A percentile compares a stretch with the other conserved stretches of the same genome.
These are phyloP conservation scores for Pangasius larnaudii DNA, from an alignment of 2,797 vertebrate genomes.

Conservation along the genomic window DNA sequence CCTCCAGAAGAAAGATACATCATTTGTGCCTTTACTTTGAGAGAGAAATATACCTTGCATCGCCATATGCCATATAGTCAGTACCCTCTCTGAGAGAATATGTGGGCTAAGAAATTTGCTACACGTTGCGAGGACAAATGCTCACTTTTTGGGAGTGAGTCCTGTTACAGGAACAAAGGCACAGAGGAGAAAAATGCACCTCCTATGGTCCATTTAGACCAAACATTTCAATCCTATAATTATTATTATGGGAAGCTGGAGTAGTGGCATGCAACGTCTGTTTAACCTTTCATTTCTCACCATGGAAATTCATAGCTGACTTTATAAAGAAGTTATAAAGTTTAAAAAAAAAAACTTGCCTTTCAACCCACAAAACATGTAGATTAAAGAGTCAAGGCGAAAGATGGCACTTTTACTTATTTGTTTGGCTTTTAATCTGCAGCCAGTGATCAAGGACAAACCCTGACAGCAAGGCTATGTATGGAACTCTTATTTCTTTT, in stretches of 20 bases:
- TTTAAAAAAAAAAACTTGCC: background rate
- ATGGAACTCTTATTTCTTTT: background rate
- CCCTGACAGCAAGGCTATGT: background rate
- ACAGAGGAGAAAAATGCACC: constrained; percentile 18
- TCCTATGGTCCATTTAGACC: constrained; percentile 14
- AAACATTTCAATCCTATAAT: constrained; percentile 19
- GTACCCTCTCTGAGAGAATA: constrained; percentile 31
- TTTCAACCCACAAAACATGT: constrained; percentile 1
- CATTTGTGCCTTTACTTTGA: constrained; percentile 25
- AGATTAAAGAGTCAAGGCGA: background rate
- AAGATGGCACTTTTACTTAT: background rate
- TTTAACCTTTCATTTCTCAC: constrained; percentile 8
- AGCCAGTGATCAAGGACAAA: constrained; percentile 24
- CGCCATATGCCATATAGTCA: constrained; percentile 37
- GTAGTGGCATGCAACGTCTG: constrained; percentile 15
- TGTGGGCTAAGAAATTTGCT: constrained; percentile 29
- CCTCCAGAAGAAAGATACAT: constrained; percentile 37
- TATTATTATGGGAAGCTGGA: constrained; percentile 20
- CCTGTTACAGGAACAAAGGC: constrained; percentile 42
- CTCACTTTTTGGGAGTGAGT: background rate
- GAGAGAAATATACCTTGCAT: background rate
- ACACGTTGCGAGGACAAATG: background rate
- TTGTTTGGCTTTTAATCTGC: constrained; percentile 13
- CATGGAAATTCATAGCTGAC: background rate
- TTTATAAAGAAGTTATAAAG: background rate